Base-by-base conservation (phyloP, 1,140 invertebrate genomes). In the Caenorhabditis tropicalis region DNA sequence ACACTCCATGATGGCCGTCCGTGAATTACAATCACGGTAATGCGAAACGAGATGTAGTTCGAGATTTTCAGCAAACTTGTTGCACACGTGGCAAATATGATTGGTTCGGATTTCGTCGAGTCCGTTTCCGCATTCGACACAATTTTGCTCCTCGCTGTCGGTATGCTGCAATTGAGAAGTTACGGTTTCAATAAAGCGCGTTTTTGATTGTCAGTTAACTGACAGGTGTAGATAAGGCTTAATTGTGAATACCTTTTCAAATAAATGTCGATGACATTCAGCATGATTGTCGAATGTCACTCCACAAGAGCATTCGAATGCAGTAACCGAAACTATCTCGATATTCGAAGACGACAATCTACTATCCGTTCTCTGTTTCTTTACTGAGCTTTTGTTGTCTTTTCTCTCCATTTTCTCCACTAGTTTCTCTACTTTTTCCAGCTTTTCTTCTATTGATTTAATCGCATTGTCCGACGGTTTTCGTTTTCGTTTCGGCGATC, bases 201-300 rank as follows among this genome's bases (percentile, higher is more conserved):
- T 19, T 19, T 51, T n/a, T 51, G 48, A 51, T 51, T 51, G 48
- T 19, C 48, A 51, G 19, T 2, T 7, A 9, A 9, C 31, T 36
- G 10, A n/a, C 24, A 29, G 1, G n/a, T n/a, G n/a, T n/a, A n/a
- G n/a, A n/a, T n/a, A n/a, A n/a, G n/a, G n/a, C n/a, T n/a, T n/a
- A n/a, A n/a, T n/a, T n/a, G n/a, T n/a, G n/a, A n/a, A n/a, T 27
- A 74, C 65, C 65, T 74, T 21, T 10, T 74, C 36, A 24, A 46
- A 74, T 24, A 74, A 36, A 46, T 74, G 65, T 43, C 29, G 33
- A 74, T 74, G 65, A 27, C 65, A 74, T 6, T 74, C 65, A 9
- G 12, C 16, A 43, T 74, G 65, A 9, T 7, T 15, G 2, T 74
- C n/a, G 0, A 74, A 46, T 24, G 9, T 1, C 33, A 43, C 21